Evolutionary conservation across 2,888 invertebrate species (phyloP), one percentile per base, ranked within the genome.

Genomic region (Drosophila crucigera): DNA sequence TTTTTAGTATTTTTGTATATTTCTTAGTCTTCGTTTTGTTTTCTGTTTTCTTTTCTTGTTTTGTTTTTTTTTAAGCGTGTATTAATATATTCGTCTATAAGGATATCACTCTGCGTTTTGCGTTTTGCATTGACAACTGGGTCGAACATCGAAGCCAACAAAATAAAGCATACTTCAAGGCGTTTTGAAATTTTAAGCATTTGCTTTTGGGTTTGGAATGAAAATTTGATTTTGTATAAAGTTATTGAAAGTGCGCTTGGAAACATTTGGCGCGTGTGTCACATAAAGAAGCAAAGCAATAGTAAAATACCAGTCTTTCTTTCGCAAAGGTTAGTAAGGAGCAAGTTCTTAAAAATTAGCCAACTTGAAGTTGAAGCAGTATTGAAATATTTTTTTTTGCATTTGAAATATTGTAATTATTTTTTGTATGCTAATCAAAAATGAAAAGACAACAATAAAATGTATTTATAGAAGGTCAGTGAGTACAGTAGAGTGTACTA

Each of bases 71-170:
- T 68, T 63, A 84, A 84, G 84, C 74, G 92, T 92, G 90, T 91
- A 91, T 92, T 92, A 91, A 92, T 91, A 92, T 93, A 92, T 93
- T 91, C 90, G 86, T 85, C 91, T 89, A 81, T 84, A 82, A 83
- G 89, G 91, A 92, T 92, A 93, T 92, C 92, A 92, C 92, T 80
- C 65, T 70, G 75, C 80, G 80, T 65, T 66, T 82, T 70, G 78
- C 63, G 25, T 50, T 63, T 35, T 76, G 53, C 53, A 73, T 71
- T 77, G 77, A 64, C 49, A 79, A 71, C 70, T 73, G 79, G 75
- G 54, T 49, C 71, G 76, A 89, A 84, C 74, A 82, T 80, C 73
- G 80, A 89, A 90, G 90, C 84, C 78, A 90, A 80, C 80, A 68
- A 90, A 80, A 80, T 69, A 64, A 81, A 85, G 79, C 80, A 73